phyloP scores from a whole-genome alignment of 2,888 invertebrate genomes.

The Parnassius smintheus region DNA sequence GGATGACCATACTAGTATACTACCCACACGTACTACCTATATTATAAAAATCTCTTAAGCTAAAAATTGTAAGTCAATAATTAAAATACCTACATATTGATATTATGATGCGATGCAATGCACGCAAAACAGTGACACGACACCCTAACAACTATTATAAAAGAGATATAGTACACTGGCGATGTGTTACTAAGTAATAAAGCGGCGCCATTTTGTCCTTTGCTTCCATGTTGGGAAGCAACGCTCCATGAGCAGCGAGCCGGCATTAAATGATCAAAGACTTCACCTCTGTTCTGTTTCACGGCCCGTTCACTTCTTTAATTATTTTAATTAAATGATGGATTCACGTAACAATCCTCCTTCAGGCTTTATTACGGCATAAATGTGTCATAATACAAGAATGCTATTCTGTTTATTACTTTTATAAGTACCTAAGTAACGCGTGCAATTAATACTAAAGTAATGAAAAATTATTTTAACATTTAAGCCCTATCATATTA shows the following conservation, averaged over 20 bases:
- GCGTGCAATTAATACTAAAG: too few relatives aligned
- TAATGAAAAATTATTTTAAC: too few relatives aligned
- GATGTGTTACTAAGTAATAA: constrained; percentile 80
- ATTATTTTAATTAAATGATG: constrained; percentile 59
- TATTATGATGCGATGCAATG: too few relatives aligned
- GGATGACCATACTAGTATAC: too few relatives aligned
- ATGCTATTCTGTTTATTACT: too few relatives aligned
- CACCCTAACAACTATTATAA: constrained; percentile 76
- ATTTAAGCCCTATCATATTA: too few relatives aligned
- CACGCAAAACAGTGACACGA: constrained; percentile 2
- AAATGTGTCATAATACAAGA: neutral
- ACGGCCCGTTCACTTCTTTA: constrained; percentile 67
- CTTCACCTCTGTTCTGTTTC: constrained; percentile 64
- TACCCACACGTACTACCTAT: too few relatives aligned
- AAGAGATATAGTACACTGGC: constrained; percentile 66
- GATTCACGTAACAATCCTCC: constrained; percentile 62
- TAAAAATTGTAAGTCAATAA: too few relatives aligned
- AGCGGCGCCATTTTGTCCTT: constrained; percentile 77
- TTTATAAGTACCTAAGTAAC: too few relatives aligned
- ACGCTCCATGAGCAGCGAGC: constrained; percentile 66
- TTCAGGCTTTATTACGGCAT: constrained; percentile 18
- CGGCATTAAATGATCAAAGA: constrained; percentile 73
- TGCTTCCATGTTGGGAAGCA: constrained; percentile 67
- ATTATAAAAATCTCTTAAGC: too few relatives aligned
- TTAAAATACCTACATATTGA: too few relatives aligned